phyloP scores from a whole-genome alignment of 92 coral and sea anemone species.

The Epizoanthus rinbou region DNA sequence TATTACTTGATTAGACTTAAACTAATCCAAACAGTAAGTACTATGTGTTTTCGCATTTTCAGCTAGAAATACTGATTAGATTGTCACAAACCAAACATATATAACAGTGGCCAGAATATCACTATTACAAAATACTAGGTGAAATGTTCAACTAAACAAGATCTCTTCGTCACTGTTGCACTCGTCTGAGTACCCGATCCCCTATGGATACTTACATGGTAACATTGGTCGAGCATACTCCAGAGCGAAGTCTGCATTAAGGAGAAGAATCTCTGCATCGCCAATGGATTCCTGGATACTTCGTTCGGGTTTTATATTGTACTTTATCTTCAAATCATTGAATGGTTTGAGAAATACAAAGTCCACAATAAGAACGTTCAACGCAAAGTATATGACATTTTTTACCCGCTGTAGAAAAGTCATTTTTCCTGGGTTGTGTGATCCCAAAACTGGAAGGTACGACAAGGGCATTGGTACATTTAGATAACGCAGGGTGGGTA shows the following conservation, averaged over 20 bases:
- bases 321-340: constrained; percentile 49
- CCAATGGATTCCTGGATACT: constrained; percentile 42
- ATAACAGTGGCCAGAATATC: too few relatives aligned
- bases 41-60: too few relatives aligned
- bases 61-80: too few relatives aligned
- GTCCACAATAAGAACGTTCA: not conserved
- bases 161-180: too few relatives aligned
- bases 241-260: constrained; percentile 64
- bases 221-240: constrained; percentile 68
- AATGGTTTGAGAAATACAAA: constrained; percentile 1
- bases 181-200: too few relatives aligned
- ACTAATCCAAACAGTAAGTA: too few relatives aligned
- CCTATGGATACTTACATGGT: constrained; percentile 54
- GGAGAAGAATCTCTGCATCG: constrained; percentile 56
- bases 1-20: too few relatives aligned
- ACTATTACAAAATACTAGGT: too few relatives aligned
- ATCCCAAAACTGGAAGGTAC: constrained; percentile 25
- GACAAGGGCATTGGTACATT: constrained; percentile 46
- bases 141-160: too few relatives aligned
- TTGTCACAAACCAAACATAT: too few relatives aligned
- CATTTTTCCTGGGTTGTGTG: constrained; percentile 39
- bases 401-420: constrained; percentile 28
- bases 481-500: not conserved
- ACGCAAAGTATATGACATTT: constrained; percentile 15
- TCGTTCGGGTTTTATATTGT: constrained; percentile 59